Conservation (phyloP, 2,113 vertebrate species). For the Amblyornis subalaris region DNA sequence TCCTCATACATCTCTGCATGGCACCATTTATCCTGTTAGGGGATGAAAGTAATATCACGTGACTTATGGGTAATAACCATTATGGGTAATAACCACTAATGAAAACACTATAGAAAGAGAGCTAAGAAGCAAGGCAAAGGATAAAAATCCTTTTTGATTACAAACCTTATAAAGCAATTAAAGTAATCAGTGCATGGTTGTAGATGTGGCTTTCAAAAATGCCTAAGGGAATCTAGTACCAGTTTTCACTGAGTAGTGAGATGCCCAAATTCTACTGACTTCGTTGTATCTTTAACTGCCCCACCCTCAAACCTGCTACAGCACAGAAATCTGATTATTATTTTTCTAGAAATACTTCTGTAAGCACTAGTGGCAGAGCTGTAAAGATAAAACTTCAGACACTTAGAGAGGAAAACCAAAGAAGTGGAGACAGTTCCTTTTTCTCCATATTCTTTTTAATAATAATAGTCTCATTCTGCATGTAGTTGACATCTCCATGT, state of each 20-base stretch:
- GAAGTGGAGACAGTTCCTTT: neutral
- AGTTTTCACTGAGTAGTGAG: neutral
- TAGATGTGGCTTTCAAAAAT: neutral
- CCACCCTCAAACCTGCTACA: neutral
- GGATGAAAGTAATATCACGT: neutral
- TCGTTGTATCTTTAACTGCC: neutral
- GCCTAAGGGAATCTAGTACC: neutral
- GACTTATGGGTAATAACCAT: neutral
- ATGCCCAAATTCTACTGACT: neutral
- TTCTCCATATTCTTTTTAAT: neutral
- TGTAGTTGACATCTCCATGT: neutral
- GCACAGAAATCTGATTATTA: neutral
- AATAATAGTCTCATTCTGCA: neutral
- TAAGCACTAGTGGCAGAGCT: neutral
- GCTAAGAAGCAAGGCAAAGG: neutral
- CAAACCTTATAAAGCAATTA: neutral
- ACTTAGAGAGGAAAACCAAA: neutral
- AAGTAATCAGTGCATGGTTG: rapidly evolving
- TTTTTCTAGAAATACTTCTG: neutral
- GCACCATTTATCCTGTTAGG: neutral
- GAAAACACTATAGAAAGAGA: neutral
- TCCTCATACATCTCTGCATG: neutral
- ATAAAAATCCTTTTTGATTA: neutral
- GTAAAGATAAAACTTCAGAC: neutral
- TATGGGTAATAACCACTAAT: neutral